A percentile compares a stretch with the other conserved stretches of the same genome.
These are phyloP conservation scores for Stigmatopora argus DNA, from an alignment of 2,113 vertebrate species.

Conservation along the genomic window DNA sequence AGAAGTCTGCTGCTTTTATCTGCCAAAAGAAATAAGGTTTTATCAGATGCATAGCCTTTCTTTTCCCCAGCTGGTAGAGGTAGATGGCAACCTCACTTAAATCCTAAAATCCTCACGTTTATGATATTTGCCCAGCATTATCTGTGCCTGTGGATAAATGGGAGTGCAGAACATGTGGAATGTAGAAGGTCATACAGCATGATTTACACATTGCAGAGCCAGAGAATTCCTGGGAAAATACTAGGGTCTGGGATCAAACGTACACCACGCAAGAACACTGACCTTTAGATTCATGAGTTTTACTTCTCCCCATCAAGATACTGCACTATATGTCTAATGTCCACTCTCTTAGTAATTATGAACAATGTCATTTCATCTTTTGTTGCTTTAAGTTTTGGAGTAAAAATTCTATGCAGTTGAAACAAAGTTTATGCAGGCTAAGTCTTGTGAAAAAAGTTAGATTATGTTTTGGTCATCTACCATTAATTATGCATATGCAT, in stretches of 20 bases:
- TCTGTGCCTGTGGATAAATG: conserved; percentile 83
- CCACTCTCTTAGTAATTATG: neutral
- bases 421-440: too few species aligned
- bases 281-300: conserved; percentile 56
- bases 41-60: conserved; percentile 47
- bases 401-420: too few species aligned
- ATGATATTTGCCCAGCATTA: conserved; percentile 81
- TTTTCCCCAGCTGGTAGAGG: conserved; percentile 58
- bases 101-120: conserved; percentile 81
- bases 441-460: too few species aligned
- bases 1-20: conserved; percentile 31
- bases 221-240: conserved; percentile 66
- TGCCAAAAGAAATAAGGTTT: conserved; percentile 27
- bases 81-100: conserved; percentile 74
- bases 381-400: neutral
- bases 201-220: conserved; percentile 64
- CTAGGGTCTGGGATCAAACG: conserved; percentile 61
- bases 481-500: too few species aligned
- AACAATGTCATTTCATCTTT: neutral
- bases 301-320: conserved; percentile 14
- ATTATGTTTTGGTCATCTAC: too few species aligned
- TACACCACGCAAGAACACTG: conserved; percentile 57
- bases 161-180: conserved; percentile 80
- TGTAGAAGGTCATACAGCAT: conserved; percentile 69
- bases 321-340: conserved; percentile 16